Evolutionary conservation across 2,888 invertebrate species (phyloP).

Genomic region (Globia sparganii): DNA sequence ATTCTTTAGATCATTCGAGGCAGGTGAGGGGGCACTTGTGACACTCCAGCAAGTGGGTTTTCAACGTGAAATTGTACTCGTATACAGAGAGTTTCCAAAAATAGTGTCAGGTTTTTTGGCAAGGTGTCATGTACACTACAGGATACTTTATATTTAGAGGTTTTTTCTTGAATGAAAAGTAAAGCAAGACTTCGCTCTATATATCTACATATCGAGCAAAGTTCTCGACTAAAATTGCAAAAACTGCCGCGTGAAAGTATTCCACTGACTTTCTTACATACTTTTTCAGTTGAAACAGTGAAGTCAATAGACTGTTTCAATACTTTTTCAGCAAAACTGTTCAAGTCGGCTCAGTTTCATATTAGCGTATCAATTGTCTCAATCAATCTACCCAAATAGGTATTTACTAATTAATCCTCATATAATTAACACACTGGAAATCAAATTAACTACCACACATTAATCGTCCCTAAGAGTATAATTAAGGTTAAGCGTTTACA

Average conservation of each 20-base stretch:
- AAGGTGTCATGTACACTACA: background rate
- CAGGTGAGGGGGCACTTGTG: background rate
- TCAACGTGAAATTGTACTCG: background rate
- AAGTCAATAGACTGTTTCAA: conserved; percentile 18
- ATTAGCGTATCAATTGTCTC: conserved; percentile 18
- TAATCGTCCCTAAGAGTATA: conserved; percentile 45
- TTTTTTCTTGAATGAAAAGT: background rate
- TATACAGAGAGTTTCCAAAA: background rate
- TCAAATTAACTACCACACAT: conserved; percentile 50
- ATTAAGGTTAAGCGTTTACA: conserved; percentile 58
- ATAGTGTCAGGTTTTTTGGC: background rate
- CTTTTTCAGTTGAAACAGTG: conserved; percentile 25
- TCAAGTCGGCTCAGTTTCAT: conserved; percentile 11
- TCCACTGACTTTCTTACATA: conserved; percentile 32
- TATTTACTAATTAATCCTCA: conserved; percentile 21
- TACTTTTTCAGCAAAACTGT: conserved; percentile 1
- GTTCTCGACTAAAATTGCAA: conserved; percentile 24
- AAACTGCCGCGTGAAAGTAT: conserved; percentile 22
- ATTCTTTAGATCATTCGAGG: background rate
- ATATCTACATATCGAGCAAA: background rate
- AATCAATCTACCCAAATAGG: conserved; percentile 4
- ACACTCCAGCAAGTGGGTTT: background rate
- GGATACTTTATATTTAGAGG: background rate
- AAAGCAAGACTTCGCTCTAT: background rate
- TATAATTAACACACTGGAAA: conserved; percentile 47